A percentile compares a stretch with the other conserved stretches of the same genome.
These are phyloP conservation scores for Bubalus kerabau DNA, from an alignment of 2,113 vertebrate species.

Conservation along the genomic window DNA sequence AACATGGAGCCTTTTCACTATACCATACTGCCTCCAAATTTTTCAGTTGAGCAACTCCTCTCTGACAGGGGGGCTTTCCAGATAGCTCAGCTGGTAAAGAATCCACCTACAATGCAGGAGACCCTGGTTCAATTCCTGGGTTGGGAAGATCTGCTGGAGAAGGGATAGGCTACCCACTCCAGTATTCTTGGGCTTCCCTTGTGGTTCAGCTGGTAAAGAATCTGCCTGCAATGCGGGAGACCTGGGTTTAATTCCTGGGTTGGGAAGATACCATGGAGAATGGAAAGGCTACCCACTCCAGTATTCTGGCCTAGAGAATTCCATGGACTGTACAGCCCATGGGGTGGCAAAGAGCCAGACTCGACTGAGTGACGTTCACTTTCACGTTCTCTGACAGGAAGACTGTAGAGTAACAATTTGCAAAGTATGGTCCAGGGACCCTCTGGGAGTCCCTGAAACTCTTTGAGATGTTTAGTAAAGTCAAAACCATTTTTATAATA, in stretches of 20 bases:
- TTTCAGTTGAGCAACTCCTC: not conserved
- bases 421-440: not conserved
- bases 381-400: not conserved
- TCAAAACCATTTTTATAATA: not conserved
- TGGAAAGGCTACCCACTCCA: not conserved
- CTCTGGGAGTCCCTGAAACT: not conserved
- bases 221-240: not conserved
- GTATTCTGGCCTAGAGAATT: not conserved
- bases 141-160: not conserved
- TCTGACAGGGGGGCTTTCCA: not conserved
- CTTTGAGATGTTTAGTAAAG: not conserved
- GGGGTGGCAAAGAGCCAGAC: not conserved
- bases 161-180: not conserved
- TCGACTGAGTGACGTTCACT: not conserved
- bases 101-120: rapidly evolving
- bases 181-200: not conserved
- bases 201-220: not conserved
- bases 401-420: not conserved
- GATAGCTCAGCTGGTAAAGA: not conserved
- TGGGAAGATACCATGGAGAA: not conserved
- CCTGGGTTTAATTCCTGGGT: not conserved
- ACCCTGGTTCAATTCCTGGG: not conserved
- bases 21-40: not conserved
- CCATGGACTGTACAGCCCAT: not conserved
- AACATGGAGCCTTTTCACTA: not conserved